Percentiles rank a stretch among this genome's conserved stretches.
phyloP scores from a whole-genome alignment of 2,797 vertebrate species.

The Spondyliosoma cantharus region DNA sequence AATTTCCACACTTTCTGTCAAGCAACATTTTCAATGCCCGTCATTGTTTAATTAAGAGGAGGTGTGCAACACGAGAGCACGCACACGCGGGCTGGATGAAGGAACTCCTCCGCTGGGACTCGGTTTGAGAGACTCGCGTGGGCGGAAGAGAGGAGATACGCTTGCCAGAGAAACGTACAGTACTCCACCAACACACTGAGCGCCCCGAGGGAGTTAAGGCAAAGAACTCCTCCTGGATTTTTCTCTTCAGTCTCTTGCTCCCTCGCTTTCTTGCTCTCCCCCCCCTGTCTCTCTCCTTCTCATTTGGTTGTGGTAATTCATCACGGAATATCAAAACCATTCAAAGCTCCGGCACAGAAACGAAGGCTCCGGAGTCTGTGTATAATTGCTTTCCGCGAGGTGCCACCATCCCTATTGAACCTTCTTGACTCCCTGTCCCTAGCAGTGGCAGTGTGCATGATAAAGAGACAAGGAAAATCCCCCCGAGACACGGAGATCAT shows the following conservation, averaged over 20 bases:
- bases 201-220: constrained; percentile 63
- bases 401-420: constrained; percentile 68
- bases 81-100: constrained; percentile 65
- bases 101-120: constrained; percentile 77
- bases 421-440: constrained; percentile 64
- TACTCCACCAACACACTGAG: constrained; percentile 73
- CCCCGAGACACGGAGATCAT: constrained; percentile 42
- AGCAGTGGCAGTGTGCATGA: constrained; percentile 41
- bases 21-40: constrained; percentile 53
- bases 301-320: constrained; percentile 79
- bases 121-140: constrained; percentile 70
- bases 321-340: constrained; percentile 76
- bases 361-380: constrained; percentile 54
- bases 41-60: constrained; percentile 81
- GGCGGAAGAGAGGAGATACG: constrained; percentile 73
- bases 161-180: constrained; percentile 75
- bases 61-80: constrained; percentile 61
- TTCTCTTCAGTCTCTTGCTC: constrained; percentile 60
- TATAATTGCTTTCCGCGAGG: constrained; percentile 74
- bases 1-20: constrained; percentile 62
- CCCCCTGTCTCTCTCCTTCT: constrained; percentile 46
- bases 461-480: constrained; percentile 58
- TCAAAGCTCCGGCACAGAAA: constrained; percentile 61
- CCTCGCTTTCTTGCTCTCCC: constrained; percentile 25
- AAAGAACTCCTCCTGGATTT: constrained; percentile 76